Evolutionary conservation across 2,797 vertebrate species (phyloP).

Genomic region (Chaetophractus vellerosus): DNA sequence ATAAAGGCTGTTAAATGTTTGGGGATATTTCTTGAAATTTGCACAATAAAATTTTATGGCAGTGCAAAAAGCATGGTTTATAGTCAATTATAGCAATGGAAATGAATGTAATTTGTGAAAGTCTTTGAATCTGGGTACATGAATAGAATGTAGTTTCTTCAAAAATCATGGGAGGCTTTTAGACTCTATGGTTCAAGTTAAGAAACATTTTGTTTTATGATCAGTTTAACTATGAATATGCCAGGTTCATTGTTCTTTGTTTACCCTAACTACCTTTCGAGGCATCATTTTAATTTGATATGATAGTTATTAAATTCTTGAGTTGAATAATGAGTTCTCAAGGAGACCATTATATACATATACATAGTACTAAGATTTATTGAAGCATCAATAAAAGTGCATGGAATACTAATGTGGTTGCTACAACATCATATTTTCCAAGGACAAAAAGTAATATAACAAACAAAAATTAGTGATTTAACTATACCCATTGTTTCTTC

Average conservation of each 20-base stretch:
- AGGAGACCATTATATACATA: not conserved
- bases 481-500: not conserved
- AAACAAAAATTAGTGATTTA: not conserved
- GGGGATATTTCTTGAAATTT: conserved; percentile 68
- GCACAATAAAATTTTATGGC: conserved; percentile 54
- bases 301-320: not conserved
- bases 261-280: not conserved
- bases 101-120: conserved; percentile 51
- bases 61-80: conserved; percentile 26
- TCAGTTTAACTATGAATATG: not conserved
- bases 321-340: not conserved
- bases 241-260: not conserved
- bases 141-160: conserved; percentile 29
- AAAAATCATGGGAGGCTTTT: not conserved
- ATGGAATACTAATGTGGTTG: not conserved
- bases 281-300: not conserved
- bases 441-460: not conserved
- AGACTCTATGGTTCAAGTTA: not conserved
- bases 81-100: conserved; percentile 5
- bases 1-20: conserved; percentile 57
- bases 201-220: conserved; percentile 1
- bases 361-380: not conserved
- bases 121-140: not conserved
- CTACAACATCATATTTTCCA: not conserved
- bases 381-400: not conserved